Base-by-base conservation (phyloP, 2,113 vertebrate species). In the Hyaena hyaena region DNA sequence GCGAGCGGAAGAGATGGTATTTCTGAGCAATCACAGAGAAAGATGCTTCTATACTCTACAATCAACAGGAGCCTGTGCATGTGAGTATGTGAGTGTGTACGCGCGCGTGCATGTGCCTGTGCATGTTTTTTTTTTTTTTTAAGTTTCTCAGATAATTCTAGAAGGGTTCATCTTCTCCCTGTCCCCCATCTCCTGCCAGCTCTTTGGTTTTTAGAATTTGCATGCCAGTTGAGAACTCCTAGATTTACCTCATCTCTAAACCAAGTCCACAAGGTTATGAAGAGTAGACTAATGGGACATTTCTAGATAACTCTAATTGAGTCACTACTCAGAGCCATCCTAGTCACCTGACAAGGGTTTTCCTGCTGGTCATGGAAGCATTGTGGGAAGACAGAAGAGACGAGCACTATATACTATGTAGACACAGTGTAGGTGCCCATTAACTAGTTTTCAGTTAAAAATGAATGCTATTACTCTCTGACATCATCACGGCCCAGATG, bases 251-350 rank as follows among this genome's bases (percentile, higher is more conserved):
- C 58, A n/a, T 61, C 55, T 89, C 53, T 86, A 80, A 88, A 73
- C 39, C 50, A 43, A 96, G 66, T 80, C n/a, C 39, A 88, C 0
- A 17, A 85, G 81, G 91, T 95, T 89, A 90, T 80, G 79, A 81
- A 69, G 4, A 81, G 58, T 31, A 66, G 90, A 86, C 35, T 24
- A 45, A 50, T 9, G 45, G 71, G 84, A 31, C 63, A 43, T 94
- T 97, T 97, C 68, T 79, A 95, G 97, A 74, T 55, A 92, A 86
- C 39, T 77, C 89, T n/a, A 39, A 79, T 0, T 71, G 93, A 96
- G 90, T 96, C 96, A 94, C 14, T n/a, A 61, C 31, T 80, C 84
- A 81, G 43, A 96, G 85, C 28, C 90, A 31, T 48, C 61, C 58
- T 68, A 24, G 89, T 53, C 39, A 43, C 23, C n/a, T 5, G 58